Conservation (phyloP, 2,113 vertebrate species). For the Rhizomys pruinosus region DNA sequence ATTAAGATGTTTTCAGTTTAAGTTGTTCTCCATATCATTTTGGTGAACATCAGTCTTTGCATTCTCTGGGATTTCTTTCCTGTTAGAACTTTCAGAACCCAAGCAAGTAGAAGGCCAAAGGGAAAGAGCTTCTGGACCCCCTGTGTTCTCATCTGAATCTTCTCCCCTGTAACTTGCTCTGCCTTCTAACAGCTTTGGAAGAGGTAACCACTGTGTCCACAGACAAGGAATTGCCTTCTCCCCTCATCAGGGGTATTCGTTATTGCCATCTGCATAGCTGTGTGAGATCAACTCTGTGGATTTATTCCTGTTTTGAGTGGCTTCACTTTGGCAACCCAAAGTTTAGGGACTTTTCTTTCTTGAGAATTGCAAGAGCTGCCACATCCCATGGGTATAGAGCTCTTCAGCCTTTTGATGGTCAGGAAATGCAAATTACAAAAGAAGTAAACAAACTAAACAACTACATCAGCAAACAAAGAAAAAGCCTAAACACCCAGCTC, state of each 20-base stretch:
- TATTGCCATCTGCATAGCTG: neutral
- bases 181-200: neutral
- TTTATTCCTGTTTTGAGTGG: neutral
- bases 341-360: neutral
- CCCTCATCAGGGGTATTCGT: too few relatives aligned
- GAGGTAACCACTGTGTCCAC: neutral
- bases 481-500: neutral
- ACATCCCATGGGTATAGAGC: neutral
- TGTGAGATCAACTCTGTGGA: neutral
- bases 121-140: neutral
- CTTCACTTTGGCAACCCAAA: neutral
- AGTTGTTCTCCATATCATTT: neutral
- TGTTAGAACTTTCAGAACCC: neutral
- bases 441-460: neutral
- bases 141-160: neutral
- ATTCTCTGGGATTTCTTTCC: neutral
- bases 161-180: neutral
- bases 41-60: neutral
- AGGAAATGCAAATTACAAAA: constrained; percentile 1
- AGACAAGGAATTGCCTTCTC: neutral
- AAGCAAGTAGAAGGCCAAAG: neutral
- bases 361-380: neutral
- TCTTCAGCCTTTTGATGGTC: constrained; percentile 26
- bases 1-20: neutral
- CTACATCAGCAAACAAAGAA: neutral